Base-by-base conservation (phyloP, 2,888 invertebrate genomes). In the Mylabris sibirica region DNA sequence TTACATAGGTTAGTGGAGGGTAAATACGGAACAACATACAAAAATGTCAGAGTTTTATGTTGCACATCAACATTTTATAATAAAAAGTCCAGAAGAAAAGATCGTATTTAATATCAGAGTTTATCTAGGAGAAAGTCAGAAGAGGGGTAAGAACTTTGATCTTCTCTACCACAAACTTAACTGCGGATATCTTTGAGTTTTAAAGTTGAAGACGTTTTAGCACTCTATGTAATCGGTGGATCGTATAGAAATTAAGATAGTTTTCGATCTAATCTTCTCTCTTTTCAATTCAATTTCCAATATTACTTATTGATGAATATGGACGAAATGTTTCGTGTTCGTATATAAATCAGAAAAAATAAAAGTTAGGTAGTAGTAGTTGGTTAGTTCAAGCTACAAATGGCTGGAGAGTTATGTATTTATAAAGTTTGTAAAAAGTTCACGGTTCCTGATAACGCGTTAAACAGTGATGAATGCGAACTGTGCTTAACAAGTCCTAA, bases 391-490 rank as follows among this genome's bases (percentile, higher is more conserved):
- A 20, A 20, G 20, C 20, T 20, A 49, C 8, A 49, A 49, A 49
- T 20, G 49, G 49, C n/a, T 57, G 24, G 57, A 57, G 57, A 22
- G 57, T 57, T 57, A 57, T 57, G 57, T 57, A 57, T 57, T 57
- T 57, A 57, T 57, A 74, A 78, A 73, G 74, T 78, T 73, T 67
- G 69, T 71, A 71, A 73, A 76, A 78, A 76, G 74, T 77, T 75
- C 65, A 66, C 69, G 74, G 71, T 76, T 77, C 72, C 75, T 78
- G 79, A 79, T 80, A 78, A 80, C 79, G 76, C 78, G 77, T 77
- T 77, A 80, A 80, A 79, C 73, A 77, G 77, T 81, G 82, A 82
- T 81, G 79, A 81, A 81, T 81, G 78, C 75, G 75, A 71, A 71
- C 76, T 73, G 74, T 77, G 79, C 76, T 78, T 80, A 80, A 80